Evolutionary conservation across 92 coral and sea anemone genomes (phyloP), one percentile per base, ranked within the genome.

Genomic region (Isaurus tuberculatus): DNA sequence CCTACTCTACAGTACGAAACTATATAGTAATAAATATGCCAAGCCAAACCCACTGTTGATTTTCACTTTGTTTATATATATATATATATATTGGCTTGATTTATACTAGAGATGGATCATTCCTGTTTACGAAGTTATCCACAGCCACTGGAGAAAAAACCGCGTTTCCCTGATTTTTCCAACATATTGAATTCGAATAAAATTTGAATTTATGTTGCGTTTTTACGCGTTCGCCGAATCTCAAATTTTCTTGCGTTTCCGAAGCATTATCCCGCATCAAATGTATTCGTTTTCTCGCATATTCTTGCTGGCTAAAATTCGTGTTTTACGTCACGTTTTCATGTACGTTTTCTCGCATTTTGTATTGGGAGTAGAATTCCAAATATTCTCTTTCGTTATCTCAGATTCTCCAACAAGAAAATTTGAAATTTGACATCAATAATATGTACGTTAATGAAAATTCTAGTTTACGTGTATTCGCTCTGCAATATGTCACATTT

Each of bases 81-180:
- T n/a, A n/a, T n/a, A n/a, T n/a, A n/a, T n/a, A n/a, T n/a, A n/a
- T n/a, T n/a, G n/a, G n/a, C n/a, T n/a, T n/a, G n/a, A n/a, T n/a
- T n/a, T n/a, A n/a, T n/a, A n/a, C n/a, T n/a, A n/a, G n/a, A n/a
- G n/a, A n/a, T n/a, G n/a, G n/a, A n/a, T n/a, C n/a, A n/a, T n/a
- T n/a, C n/a, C n/a, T n/a, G n/a, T n/a, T n/a, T n/a, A n/a, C n/a
- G n/a, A n/a, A n/a, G n/a, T n/a, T n/a, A n/a, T n/a, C n/a, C 9
- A 73, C 63, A 57, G 80, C 30, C 78, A 72, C 78, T 44, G 60
- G 55, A 72, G 42, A 67, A 72, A 72, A 72, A 43, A 11, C 78
- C 6, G 78, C 78, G 60, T 72, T 72, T 72, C 34, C 58, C 43
- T 55, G 34, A 72, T 43, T 72, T 72, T 72, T 72, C 22, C 61